These are phyloP conservation scores for Sarcophilus harrisii DNA, from an alignment of 2,797 vertebrate species.

Conservation along the genomic window DNA sequence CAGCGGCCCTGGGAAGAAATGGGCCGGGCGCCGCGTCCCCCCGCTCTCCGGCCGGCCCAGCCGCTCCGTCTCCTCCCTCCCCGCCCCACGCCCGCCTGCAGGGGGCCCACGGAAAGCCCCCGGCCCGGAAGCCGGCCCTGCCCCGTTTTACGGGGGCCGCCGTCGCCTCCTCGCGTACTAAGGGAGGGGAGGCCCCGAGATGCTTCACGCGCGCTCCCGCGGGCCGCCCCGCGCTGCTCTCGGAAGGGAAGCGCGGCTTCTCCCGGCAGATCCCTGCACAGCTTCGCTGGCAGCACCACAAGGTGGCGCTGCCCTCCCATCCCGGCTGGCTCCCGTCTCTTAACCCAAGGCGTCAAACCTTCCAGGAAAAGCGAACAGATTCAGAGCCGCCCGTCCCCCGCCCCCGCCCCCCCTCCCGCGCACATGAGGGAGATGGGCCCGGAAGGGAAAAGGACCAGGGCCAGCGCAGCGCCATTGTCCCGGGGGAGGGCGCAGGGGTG, in stretches of 20 bases:
- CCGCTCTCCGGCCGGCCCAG: neutral
- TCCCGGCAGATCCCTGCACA: no score
- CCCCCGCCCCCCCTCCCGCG: no score
- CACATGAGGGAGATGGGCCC: neutral
- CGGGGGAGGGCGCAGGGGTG: neutral
- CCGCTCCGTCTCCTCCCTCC: neutral
- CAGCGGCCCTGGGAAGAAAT: neutral
- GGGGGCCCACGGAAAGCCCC: neutral
- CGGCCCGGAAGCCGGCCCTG: neutral
- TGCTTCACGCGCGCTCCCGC: neutral
- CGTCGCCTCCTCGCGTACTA: neutral
- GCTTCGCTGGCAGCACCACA: neutral
- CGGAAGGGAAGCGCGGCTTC: neutral
- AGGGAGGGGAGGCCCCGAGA: no score
- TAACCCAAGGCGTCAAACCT: neutral
- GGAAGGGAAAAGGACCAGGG: neutral
- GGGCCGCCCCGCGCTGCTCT: neutral
- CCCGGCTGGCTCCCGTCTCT: neutral
- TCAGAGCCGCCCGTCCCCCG: neutral
- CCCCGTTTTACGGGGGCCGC: rapidly evolving
- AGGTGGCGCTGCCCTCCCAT: neutral
- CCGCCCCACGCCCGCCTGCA: rapidly evolving
- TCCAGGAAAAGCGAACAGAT: neutral
- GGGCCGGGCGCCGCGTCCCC: no score
- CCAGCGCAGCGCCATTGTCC: neutral